A percentile compares a stretch with the other conserved stretches of the same genome.
These are phyloP conservation scores for Betta splendens DNA, from an alignment of 2,797 vertebrate genomes.

Conservation along the genomic window DNA sequence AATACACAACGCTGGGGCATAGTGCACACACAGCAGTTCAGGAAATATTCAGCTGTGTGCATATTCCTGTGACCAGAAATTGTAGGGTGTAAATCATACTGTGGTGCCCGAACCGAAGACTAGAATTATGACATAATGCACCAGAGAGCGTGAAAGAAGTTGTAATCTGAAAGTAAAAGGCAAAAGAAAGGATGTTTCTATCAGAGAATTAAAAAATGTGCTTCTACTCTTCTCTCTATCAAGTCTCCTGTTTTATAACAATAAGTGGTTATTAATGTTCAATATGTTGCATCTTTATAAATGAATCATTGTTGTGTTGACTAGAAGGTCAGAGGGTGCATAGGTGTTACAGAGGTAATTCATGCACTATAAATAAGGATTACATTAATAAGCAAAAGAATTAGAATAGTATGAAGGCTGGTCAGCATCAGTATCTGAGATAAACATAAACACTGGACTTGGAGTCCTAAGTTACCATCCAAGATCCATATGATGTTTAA, in stretches of 20 bases:
- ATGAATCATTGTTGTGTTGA: neutral
- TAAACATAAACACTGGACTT: too few species aligned
- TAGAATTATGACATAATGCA: neutral
- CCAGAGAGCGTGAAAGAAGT: neutral
- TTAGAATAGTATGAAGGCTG: neutral
- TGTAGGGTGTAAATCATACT: neutral
- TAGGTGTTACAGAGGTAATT: neutral
- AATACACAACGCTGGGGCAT: too few species aligned
- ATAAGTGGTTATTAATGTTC: neutral
- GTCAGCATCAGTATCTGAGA: neutral
- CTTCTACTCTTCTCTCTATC: neutral
- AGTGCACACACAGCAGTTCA: neutral
- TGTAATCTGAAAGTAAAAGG: neutral
- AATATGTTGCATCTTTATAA: neutral
- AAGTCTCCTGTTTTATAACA: neutral
- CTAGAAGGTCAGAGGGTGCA: neutral
- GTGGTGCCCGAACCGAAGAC: neutral
- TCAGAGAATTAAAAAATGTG: neutral
- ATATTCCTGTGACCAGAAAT: neutral
- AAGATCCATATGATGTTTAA: too few species aligned
- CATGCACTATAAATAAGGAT: neutral
- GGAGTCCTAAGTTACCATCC: too few species aligned
- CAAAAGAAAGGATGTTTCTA: neutral
- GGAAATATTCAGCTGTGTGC: neutral
- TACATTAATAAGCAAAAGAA: conserved; percentile 8